Evolutionary conservation across 2,888 invertebrate species (phyloP).

Genomic region (Hirtodrosophila histrioides): DNA sequence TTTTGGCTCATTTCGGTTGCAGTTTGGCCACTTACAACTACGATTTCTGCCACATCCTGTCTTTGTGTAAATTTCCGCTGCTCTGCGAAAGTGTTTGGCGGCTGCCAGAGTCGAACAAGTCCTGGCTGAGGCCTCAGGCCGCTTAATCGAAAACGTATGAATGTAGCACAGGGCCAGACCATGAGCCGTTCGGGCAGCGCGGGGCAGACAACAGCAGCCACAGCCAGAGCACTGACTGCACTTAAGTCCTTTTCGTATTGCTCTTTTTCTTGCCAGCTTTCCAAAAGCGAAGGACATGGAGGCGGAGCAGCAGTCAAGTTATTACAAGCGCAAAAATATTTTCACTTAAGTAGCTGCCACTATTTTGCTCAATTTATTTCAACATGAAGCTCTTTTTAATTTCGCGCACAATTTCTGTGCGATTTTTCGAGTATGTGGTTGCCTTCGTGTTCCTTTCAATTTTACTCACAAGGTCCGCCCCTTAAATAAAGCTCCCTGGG

Average conservation of each 20-base stretch:
- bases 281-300: constrained; percentile 1
- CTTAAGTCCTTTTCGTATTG: constrained; percentile 68
- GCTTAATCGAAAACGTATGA: constrained; percentile 79
- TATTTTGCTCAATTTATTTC: constrained; percentile 78
- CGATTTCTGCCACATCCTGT: constrained; percentile 73
- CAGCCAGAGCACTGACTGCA: constrained; percentile 59
- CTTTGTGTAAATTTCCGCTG: constrained; percentile 78
- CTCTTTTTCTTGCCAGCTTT: constrained; percentile 38
- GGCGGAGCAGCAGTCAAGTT: constrained; percentile 59
- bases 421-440: constrained; percentile 32
- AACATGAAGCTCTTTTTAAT: constrained; percentile 63
- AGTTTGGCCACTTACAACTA: constrained; percentile 56
- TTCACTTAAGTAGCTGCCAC: constrained; percentile 79
- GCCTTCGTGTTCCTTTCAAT: constrained; percentile 37
- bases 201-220: constrained; percentile 14
- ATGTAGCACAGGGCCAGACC: constrained; percentile 53
- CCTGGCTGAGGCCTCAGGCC: constrained; percentile 25
- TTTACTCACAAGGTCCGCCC: constrained; percentile 5
- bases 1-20: constrained; percentile 67
- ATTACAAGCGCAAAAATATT: constrained; percentile 77
- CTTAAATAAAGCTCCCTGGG: constrained; percentile 14
- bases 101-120: constrained; percentile 43
- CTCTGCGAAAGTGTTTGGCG: constrained; percentile 51
- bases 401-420: constrained; percentile 50
- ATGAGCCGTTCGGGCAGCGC: background rate